A percentile compares a stretch with the other conserved stretches of the same genome.
phyloP scores from a whole-genome alignment of 2,113 vertebrate species.

The Dascyllus trimaculatus region DNA sequence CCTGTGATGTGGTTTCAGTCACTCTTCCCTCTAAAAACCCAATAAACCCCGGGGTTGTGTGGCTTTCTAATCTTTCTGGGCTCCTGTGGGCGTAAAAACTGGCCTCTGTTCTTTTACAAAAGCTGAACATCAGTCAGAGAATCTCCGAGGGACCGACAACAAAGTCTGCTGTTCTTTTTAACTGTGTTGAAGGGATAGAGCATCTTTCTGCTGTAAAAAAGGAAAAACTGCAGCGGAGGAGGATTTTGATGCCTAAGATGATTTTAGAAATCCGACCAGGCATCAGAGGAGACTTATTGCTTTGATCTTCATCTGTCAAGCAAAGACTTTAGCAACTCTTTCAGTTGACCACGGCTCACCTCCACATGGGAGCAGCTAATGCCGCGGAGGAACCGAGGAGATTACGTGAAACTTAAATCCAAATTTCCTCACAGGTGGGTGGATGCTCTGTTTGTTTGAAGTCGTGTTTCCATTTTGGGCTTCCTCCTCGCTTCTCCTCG shows the following conservation, averaged over 20 bases:
- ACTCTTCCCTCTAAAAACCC: neutral
- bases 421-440: neutral
- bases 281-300: neutral
- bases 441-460: slow-evolving; percentile 4
- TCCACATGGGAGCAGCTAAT: slow-evolving; percentile 19
- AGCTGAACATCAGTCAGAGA: neutral
- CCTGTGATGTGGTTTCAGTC: no score
- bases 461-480: neutral
- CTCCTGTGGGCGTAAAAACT: neutral
- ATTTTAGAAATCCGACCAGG: slow-evolving; percentile 1
- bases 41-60: neutral
- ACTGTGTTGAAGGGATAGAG: neutral
- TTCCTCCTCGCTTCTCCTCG: neutral
- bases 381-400: neutral
- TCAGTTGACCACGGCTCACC: slow-evolving; percentile 10
- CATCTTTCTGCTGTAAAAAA: neutral
- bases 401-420: neutral
- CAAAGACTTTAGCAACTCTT: neutral
- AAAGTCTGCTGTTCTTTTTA: neutral
- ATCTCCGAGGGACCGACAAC: neutral
- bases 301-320: neutral
- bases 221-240: neutral
- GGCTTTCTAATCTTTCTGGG: neutral
- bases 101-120: neutral
- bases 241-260: neutral